A percentile compares a stretch with the other conserved stretches of the same genome.
Conservation (phyloP, 1,140 invertebrate genomes). For the Linepithema humile region DNA sequence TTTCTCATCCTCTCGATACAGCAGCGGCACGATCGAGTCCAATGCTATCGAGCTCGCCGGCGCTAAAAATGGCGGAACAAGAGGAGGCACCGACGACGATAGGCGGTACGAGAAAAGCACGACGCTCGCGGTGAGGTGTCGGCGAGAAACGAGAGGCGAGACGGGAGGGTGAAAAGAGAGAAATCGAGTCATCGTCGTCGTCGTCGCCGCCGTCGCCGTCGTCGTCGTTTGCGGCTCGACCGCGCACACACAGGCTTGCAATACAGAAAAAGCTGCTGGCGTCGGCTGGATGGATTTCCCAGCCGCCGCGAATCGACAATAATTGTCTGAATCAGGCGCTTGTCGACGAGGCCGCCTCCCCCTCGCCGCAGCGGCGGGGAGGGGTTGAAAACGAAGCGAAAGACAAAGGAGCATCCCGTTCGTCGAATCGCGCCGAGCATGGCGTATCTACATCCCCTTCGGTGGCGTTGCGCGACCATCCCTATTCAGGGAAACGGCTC, state of each 20-base stretch:
- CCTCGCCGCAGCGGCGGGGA: conserved; percentile 19
- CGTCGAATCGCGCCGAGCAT: conserved; percentile 81
- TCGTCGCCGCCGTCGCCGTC: too few relatives aligned
- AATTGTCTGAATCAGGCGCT: conserved; percentile 73
- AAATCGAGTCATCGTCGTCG: conserved; percentile 66
- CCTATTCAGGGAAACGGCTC: conserved; percentile 78
- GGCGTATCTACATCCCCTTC: conserved; percentile 83
- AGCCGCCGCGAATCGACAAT: conserved; percentile 72
- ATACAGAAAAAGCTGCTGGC: conserved; percentile 72
- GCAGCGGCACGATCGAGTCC: conserved; percentile 41
- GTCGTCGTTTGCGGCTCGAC: too few relatives aligned
- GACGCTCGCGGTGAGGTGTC: neutral
- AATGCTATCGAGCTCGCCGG: conserved; percentile 15
- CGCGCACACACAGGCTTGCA: conserved; percentile 36
- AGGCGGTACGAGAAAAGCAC: conserved; percentile 53
- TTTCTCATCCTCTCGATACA: neutral
- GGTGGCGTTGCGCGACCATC: conserved; percentile 61
- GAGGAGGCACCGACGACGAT: conserved; percentile 46
- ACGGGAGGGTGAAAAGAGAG: conserved; percentile 50
- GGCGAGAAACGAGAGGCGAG: neutral
- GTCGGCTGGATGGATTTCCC: conserved; percentile 73
- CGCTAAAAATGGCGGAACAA: conserved; percentile 28
- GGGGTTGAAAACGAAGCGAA: conserved; percentile 73
- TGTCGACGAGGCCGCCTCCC: conserved; percentile 51
- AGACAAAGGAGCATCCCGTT: conserved; percentile 82